phyloP scores from a whole-genome alignment of 2,113 vertebrate species.

The Colaptes auratus region DNA sequence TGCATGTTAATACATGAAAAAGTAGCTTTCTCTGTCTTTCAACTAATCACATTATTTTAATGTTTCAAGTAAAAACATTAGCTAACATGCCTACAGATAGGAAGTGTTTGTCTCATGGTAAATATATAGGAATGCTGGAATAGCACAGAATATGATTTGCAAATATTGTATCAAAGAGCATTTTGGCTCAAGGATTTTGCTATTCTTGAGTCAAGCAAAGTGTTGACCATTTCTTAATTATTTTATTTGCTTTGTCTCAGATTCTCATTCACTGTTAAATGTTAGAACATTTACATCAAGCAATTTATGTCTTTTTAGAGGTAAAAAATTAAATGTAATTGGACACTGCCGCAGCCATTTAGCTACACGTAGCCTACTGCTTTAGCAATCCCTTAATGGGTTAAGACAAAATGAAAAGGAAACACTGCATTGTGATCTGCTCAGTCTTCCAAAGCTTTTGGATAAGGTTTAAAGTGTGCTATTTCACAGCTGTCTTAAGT shows the following conservation, averaged over 20 bases:
- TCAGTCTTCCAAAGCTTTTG: not conserved
- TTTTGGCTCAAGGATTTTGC: constrained; percentile 8
- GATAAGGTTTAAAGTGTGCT: not conserved
- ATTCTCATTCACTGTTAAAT: not conserved
- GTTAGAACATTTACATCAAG: not conserved
- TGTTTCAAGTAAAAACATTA: not conserved
- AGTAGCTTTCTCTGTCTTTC: not conserved
- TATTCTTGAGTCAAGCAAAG: not conserved
- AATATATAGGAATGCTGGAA: not conserved
- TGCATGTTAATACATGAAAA: not conserved
- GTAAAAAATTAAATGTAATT: not conserved
- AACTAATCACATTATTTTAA: not conserved
- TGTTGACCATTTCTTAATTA: not conserved
- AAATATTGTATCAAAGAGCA: not conserved
- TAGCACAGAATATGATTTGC: not conserved
- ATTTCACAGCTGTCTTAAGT: not conserved
- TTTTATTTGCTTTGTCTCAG: not conserved
- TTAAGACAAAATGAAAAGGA: not conserved
- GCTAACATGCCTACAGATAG: not conserved
- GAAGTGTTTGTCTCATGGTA: not conserved
- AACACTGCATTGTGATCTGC: not conserved
- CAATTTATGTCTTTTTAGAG: not conserved
- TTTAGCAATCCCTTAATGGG: not conserved
- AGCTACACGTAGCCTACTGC: not conserved
- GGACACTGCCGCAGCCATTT: not conserved